Conservation (phyloP, 2,797 vertebrate species). For the Manis crassicaudata region DNA sequence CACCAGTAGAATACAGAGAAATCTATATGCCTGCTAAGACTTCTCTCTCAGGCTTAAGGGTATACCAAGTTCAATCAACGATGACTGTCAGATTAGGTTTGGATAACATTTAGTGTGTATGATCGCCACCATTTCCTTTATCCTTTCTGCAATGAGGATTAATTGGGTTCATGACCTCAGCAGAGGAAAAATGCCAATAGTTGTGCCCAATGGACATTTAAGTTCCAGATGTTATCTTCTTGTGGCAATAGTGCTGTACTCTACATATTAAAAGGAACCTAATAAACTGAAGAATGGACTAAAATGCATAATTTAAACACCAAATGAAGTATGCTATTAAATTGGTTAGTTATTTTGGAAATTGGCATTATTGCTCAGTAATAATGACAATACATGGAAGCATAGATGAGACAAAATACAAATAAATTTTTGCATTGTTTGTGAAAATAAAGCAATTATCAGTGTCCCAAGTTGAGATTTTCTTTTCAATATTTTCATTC, state of each 20-base stretch:
- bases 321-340: conserved; percentile 35
- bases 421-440: conserved; percentile 61
- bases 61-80: conserved; percentile 62
- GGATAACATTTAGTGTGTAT: conserved; percentile 71
- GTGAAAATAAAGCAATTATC: conserved; percentile 50
- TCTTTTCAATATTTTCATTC: background rate
- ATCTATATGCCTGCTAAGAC: conserved; percentile 46
- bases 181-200: conserved; percentile 59
- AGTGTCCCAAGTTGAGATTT: background rate
- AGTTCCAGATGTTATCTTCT: conserved; percentile 60
- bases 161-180: conserved; percentile 80
- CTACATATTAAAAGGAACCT: conserved; percentile 58
- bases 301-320: conserved; percentile 60
- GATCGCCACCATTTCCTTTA: conserved; percentile 55
- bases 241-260: conserved; percentile 10
- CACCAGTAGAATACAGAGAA: conserved; percentile 16
- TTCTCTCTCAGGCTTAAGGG: conserved; percentile 58
- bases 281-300: conserved; percentile 46
- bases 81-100: conserved; percentile 66
- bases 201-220: conserved; percentile 71
- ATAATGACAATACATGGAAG: background rate
- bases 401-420: background rate
- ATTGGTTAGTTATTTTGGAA: conserved; percentile 57
- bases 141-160: conserved; percentile 68
- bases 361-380: conserved; percentile 39